Conservation (phyloP, 2,888 invertebrate genomes). For the Agonum fuliginosum region DNA sequence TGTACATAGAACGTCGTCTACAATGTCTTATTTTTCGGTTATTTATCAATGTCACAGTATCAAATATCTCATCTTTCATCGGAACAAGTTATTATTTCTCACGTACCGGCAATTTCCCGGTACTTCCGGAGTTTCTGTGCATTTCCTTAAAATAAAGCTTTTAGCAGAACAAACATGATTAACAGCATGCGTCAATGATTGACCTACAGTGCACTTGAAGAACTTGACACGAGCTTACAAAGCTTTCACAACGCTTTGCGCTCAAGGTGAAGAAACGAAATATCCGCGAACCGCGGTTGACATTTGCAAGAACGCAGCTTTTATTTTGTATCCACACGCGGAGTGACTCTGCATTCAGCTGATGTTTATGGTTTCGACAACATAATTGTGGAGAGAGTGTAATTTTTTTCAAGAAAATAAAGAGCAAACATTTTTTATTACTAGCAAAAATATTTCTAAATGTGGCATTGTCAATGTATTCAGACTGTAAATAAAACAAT, state of each 20-base stretch:
- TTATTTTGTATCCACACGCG: conserved; percentile 20
- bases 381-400: no score
- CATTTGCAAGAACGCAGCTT: conserved; percentile 6
- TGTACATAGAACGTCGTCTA: no score
- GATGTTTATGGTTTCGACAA: conserved; percentile 17
- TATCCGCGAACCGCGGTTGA: neutral
- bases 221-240: conserved; percentile 11
- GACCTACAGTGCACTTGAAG: conserved; percentile 10
- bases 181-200: conserved; percentile 28
- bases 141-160: conserved; percentile 40
- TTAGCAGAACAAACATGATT: conserved; percentile 50
- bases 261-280: conserved; percentile 30
- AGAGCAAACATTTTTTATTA: no score
- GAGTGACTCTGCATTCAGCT: neutral
- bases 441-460: no score
- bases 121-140: neutral
- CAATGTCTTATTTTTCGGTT: no score
- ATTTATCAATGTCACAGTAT: no score
- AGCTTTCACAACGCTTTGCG: conserved; percentile 25
- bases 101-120: conserved; percentile 23
- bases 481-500: no score
- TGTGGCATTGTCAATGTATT: no score
- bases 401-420: no score
- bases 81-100: conserved; percentile 10
- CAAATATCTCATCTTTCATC: no score